Base-by-base conservation (phyloP, 2,797 vertebrate species). In the Falco peregrinus region DNA sequence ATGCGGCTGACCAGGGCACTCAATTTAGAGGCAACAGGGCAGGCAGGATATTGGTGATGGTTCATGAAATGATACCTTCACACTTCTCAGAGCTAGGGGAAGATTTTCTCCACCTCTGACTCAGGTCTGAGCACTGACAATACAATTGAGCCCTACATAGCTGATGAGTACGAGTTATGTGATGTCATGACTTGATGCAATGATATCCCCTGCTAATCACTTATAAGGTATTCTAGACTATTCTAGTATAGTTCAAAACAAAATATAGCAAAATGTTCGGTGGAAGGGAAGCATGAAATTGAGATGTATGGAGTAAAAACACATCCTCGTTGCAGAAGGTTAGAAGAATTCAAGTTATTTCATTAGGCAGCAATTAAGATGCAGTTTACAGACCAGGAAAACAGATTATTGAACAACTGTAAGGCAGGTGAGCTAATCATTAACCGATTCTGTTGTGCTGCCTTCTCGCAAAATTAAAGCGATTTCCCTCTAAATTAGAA, bases 311-410 rank as follows among this genome's bases (percentile, higher is more conserved):
- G 25, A 88, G 61, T 73, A 79, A 88, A 86, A 95, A 43, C 54
- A 88, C 17, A 20, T 82, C 21, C n/a, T 79, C 31, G 4, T 82
- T 88, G 56, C 47, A 82, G 78, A 65, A 95, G 85, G 76, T 56
- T 84, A 88, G 77, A 67, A 93, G 88, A 94, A 91, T 18, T 60
- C 65, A 48, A 69, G 67, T 61, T 91, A 51, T 88, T 92, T 73
- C 80, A 76, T 90, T 88, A 88, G n/a, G 31, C 18, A 73, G 54
- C 35, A 93, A 93, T 93, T 91, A 93, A 81, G 93, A 88, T 56
- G 70, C 35, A 43, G 48, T 91, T 95, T 90, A 33, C 35, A 88
- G 50, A 89, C n/a, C 45, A 68, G 43, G 63, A 70, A 95, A 91
- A 84, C 25, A 87, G 61, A 65, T 73, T 79, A 76, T 60, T 88